phyloP scores from a whole-genome alignment of 2,888 invertebrate genomes.

The Ceriagrion tenellum region DNA sequence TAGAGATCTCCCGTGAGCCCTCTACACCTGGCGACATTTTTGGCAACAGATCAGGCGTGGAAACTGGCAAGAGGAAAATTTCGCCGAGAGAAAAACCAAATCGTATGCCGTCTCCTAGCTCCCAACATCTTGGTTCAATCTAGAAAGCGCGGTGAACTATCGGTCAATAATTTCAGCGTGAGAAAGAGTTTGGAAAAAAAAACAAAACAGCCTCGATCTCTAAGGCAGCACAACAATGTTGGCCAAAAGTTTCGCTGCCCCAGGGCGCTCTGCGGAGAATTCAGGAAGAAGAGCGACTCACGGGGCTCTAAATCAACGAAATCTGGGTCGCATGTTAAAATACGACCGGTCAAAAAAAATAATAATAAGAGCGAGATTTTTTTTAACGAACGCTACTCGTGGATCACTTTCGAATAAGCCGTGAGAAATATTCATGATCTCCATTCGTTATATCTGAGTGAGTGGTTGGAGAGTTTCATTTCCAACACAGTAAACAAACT shows the following conservation, averaged over 20 bases:
- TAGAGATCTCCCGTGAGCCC: too few species aligned
- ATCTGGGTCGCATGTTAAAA: constrained; percentile 2
- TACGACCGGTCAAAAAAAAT: neutral
- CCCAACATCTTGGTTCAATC: too few species aligned
- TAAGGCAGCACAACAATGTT: neutral
- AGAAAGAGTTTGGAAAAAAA: neutral
- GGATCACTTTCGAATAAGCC: neutral
- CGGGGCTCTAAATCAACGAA: neutral
- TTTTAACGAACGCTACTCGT: neutral
- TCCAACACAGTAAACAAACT: neutral
- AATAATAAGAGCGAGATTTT: neutral
- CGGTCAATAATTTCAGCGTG: neutral
- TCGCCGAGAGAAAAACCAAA: too few species aligned
- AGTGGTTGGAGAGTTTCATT: neutral
- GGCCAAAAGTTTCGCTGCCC: neutral
- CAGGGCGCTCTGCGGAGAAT: neutral
- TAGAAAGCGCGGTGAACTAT: neutral
- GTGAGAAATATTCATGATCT: neutral
- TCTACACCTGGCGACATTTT: too few species aligned
- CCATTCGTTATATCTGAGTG: neutral
- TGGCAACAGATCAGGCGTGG: too few species aligned
- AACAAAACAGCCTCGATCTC: neutral
- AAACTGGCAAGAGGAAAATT: too few species aligned
- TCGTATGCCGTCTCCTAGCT: too few species aligned
- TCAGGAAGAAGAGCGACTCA: neutral